A percentile compares a stretch with the other conserved stretches of the same genome.
These are phyloP conservation scores for Triplophysa siluroides DNA, from an alignment of 2,113 vertebrate genomes.

Conservation along the genomic window DNA sequence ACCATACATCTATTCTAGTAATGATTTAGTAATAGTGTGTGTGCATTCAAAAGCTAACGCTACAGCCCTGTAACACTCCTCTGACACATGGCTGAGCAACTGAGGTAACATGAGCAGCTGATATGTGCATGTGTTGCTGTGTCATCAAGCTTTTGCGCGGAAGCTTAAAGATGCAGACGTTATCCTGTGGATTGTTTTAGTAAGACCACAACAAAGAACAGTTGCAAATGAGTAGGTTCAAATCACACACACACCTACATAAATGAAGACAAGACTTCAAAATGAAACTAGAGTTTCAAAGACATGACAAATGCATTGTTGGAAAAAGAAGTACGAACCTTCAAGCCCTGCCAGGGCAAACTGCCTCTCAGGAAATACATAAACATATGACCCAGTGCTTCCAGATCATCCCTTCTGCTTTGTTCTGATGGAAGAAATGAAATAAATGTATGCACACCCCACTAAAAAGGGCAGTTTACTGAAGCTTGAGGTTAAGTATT, in stretches of 20 bases:
- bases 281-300: neutral
- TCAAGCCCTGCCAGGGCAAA: conserved; percentile 97
- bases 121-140: conserved; percentile 10
- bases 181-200: neutral
- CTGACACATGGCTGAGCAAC: conserved; percentile 35
- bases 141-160: neutral
- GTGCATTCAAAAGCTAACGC: neutral
- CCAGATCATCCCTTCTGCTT: conserved; percentile 95
- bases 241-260: neutral
- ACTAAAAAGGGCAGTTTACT: neutral
- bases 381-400: conserved; percentile 97
- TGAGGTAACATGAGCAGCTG: conserved; percentile 17
- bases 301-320: neutral
- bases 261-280: neutral
- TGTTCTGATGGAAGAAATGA: conserved; percentile 78
- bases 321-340: conserved; percentile 72
- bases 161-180: neutral
- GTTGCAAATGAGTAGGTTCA: neutral
- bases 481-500: neutral
- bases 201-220: neutral
- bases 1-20: neutral
- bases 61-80: neutral
- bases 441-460: neutral
- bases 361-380: conserved; percentile 98
- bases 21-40: neutral